Conservation (phyloP, 2,113 vertebrate species). For the Manacus vitellinus region DNA sequence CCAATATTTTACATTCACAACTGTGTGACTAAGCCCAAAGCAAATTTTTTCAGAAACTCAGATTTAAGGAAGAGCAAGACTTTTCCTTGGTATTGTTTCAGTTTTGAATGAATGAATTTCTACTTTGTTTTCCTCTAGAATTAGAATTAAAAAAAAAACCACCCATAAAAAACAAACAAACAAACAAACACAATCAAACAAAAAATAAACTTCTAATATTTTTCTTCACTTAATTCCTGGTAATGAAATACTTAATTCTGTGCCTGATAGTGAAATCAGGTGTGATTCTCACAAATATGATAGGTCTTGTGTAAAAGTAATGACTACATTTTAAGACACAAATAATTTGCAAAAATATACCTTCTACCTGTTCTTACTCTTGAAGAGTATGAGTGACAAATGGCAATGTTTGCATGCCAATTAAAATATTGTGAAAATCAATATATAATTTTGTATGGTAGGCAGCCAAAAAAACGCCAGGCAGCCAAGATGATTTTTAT, state of each 20-base stretch:
- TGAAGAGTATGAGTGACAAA: neutral
- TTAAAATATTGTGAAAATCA: neutral
- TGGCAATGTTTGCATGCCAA: fast-evolving
- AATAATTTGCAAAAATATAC: neutral
- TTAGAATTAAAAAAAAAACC: neutral
- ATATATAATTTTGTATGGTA: neutral
- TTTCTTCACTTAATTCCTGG: neutral
- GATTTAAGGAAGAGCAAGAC: neutral
- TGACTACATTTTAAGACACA: neutral
- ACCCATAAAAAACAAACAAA: neutral
- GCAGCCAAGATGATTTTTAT: neutral
- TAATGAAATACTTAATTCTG: neutral
- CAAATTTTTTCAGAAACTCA: neutral
- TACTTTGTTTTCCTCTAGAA: neutral
- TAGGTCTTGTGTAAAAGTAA: neutral
- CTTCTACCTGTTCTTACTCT: neutral
- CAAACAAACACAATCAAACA: neutral
- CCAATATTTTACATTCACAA: neutral
- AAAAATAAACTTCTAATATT: neutral
- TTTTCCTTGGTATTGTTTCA: neutral
- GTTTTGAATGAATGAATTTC: neutral
- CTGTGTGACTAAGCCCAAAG: neutral
- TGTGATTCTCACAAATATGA: neutral
- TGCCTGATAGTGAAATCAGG: neutral
- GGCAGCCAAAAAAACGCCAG: neutral